Conservation (phyloP, 2,888 invertebrate genomes). For the Alsophila aescularia region DNA sequence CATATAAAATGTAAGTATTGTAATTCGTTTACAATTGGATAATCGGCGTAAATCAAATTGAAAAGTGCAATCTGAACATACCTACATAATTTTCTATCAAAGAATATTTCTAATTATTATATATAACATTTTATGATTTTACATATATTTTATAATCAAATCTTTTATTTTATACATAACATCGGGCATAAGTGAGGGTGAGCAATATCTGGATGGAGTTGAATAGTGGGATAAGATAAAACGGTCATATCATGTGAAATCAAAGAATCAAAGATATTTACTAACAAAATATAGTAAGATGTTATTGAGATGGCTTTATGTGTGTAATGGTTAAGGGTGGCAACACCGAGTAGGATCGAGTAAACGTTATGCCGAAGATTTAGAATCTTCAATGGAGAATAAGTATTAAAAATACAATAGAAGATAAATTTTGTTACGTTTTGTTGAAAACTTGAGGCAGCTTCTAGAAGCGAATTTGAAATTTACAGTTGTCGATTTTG, state of each 20-base stretch:
- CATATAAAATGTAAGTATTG: slow-evolving; percentile 65
- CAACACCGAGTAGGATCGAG: slow-evolving; percentile 68
- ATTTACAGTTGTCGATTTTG: slow-evolving; percentile 40
- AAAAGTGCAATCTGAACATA: slow-evolving; percentile 68
- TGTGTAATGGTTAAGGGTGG: slow-evolving; percentile 73
- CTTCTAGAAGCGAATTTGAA: slow-evolving; percentile 51
- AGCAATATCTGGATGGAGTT: slow-evolving; percentile 71
- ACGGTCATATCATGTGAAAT: slow-evolving; percentile 81
- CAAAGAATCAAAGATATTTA: slow-evolving; percentile 63
- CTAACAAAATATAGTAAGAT: slow-evolving; percentile 68
- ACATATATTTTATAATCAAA: slow-evolving; percentile 38
- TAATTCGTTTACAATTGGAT: slow-evolving; percentile 55
- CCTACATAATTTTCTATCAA: slow-evolving; percentile 51
- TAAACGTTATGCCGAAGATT: slow-evolving; percentile 73
- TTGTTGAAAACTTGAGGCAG: slow-evolving; percentile 61
- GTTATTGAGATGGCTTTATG: slow-evolving; percentile 65
- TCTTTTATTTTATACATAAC: slow-evolving; percentile 48
- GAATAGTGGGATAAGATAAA: slow-evolving; percentile 67
- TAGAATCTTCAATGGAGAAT: slow-evolving; percentile 73
- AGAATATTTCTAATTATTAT: slow-evolving; percentile 49
- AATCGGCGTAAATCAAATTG: slow-evolving; percentile 51
- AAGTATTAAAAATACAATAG: slow-evolving; percentile 79
- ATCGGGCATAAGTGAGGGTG: slow-evolving; percentile 57
- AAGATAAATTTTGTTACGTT: slow-evolving; percentile 57
- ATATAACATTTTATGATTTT: slow-evolving; percentile 39